Base-by-base conservation (phyloP, 2,113 vertebrate species). In the Syrmaticus mikado region DNA sequence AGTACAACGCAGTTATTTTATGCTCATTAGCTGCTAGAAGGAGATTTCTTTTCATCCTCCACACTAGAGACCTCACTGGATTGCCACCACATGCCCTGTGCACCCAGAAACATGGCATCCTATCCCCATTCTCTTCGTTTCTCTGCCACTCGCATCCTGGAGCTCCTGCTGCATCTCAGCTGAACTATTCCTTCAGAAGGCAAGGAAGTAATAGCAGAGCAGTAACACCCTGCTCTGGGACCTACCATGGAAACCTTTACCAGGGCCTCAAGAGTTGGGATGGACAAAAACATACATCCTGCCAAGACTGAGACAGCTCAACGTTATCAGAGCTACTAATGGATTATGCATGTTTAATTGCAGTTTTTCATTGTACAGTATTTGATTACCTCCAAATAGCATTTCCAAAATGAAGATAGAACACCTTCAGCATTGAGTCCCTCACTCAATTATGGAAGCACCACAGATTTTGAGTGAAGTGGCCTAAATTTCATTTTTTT, bases 41-140 rank as follows among this genome's bases (percentile, higher is more conserved):
- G 24, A 21, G 3, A 30, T 2, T 4, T 58, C 13, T 41, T 24
- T 20, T 52, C 52, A 28, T 16, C 16, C 15, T 58, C 38, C 4
- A 2, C 11, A 65, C 21, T 6, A 45, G 36, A 72, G 66, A 50
- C 55, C n/a, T 24, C 32, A 57, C 3, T 48, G 45, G 17, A 48
- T 3, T 28, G 22, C 20, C n/a, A 19, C 6, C 1, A 0, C 17
- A 60, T 2, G 10, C 24, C 24, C 50, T 11, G 4, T 27, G 50
- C 19, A 68, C 32, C 38, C 70, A 71, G 52, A 84, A 78, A 74
- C 15, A 41, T 17, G 27, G 18, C 10, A 20, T 25, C 12, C 34
- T 25, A 6, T 10, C 21, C 21, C 57, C 34, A 32, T 58, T 65
- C 41, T 32, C 36, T 73, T 22, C 19, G 53, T 11, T 65, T 27